Base-by-base conservation (phyloP, 2,113 vertebrate genomes). In the Callospermophilus lateralis region DNA sequence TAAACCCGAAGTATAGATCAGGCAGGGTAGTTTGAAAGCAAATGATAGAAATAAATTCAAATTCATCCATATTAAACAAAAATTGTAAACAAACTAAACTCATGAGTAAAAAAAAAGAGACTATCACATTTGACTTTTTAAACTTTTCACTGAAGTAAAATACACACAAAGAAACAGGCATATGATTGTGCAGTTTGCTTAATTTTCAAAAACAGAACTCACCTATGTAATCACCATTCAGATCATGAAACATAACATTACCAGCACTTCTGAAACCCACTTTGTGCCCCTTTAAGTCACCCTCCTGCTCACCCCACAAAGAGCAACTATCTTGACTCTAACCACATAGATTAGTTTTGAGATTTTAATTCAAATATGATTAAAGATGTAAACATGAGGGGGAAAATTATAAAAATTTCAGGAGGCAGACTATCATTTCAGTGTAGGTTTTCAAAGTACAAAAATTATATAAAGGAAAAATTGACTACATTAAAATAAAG, bases 351-450 rank as follows among this genome's bases (percentile, higher is more conserved):
- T 65, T 94, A 11, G 1, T 88, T 45, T 95, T 72, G 76, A 8
- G 32, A 63, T 89, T 90, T 92, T 48, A 86, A 88, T 53, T 17
- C 37, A 94, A 2, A 88, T 74, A 84, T 79, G 8, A 63, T 90
- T 87, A 42, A 87, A 90, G 26, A 72, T 55, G 0, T 87, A 79
- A 93, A 88, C 42, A 80, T 48, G 61, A 89, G 86, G 81, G 20
- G 45, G 68, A 83, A 67, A 78, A 42, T 89, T 68, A 94, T 74
- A 73, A 83, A 87, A 73, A 13, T 51, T 90, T 96, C 51, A 90
- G 65, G 90, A 93, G 32, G 65, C 10, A 94, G 24, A 79, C 9
- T 67, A 48, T 90, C 32, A 88, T 77, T 51, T 88, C 77, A 63
- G 48, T 93, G 37, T 17, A 90, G 53, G 83, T 63, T 94, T 87